Evolutionary conservation across 2,113 vertebrate species (phyloP).

Genomic region (Vidua macroura): DNA sequence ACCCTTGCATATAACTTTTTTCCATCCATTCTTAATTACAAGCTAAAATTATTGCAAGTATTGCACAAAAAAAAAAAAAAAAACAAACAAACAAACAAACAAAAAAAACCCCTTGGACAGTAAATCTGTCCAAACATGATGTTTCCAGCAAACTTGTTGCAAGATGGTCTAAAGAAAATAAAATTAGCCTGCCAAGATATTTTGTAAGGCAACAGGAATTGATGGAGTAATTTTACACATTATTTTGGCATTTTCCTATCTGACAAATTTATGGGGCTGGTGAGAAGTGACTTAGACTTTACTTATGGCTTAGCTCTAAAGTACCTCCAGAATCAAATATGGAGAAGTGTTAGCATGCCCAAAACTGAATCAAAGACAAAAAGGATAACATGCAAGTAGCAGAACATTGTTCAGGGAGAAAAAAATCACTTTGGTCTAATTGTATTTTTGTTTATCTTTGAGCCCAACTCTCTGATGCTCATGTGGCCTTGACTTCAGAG

Average conservation of each 20-base stretch:
- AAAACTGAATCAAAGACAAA: neutral
- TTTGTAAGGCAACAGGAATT: slow-evolving; percentile 6
- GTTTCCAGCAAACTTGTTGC: neutral
- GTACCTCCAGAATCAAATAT: neutral
- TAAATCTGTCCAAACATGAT: neutral
- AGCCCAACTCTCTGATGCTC: neutral
- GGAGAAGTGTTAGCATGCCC: neutral
- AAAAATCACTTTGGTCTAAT: neutral
- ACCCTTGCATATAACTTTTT: neutral
- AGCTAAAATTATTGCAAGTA: neutral
- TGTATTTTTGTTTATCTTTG: neutral
- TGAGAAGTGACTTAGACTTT: neutral
- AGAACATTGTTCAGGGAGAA: neutral
- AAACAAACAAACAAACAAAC: too few relatives aligned
- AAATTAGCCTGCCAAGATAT: neutral
- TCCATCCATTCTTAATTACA: neutral
- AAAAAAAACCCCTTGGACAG: neutral
- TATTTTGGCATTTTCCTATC: slow-evolving; percentile 15
- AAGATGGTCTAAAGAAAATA: neutral
- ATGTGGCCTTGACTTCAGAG: neutral
- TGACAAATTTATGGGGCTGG: neutral
- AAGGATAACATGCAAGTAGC: neutral
- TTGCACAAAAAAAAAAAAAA: neutral
- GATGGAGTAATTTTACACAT: neutral
- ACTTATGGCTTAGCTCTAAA: neutral